These are phyloP conservation scores for Antechinus flavipes DNA, from an alignment of 2,113 vertebrate species.

Conservation along the genomic window DNA sequence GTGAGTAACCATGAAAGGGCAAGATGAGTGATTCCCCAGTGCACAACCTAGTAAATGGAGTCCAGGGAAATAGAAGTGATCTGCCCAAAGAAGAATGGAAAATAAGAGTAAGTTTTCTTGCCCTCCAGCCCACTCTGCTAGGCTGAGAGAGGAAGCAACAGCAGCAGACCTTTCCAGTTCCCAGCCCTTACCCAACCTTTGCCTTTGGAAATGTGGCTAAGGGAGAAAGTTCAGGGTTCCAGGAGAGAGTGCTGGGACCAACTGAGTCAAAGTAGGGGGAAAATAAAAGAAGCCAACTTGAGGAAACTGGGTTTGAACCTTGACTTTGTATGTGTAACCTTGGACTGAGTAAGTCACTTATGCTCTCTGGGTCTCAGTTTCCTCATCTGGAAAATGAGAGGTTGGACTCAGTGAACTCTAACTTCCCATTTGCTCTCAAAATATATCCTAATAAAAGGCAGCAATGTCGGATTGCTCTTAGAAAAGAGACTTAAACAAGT, in stretches of 20 bases:
- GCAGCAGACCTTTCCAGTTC: neutral
- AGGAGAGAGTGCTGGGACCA: neutral
- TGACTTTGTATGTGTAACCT: neutral
- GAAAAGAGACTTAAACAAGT: neutral
- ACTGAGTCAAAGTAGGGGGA: neutral
- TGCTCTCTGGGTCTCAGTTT: neutral
- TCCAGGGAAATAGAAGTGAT: neutral
- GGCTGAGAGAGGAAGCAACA: neutral
- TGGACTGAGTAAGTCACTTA: neutral
- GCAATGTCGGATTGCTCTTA: neutral
- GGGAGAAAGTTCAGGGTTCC: neutral
- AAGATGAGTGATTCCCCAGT: neutral
- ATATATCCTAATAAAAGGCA: neutral
- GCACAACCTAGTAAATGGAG: neutral
- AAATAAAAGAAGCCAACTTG: neutral
- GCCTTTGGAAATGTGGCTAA: constrained; percentile 4
- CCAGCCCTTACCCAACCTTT: neutral
- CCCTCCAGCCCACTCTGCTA: constrained; percentile 4
- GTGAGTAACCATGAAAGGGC: neutral
- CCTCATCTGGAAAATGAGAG: neutral
- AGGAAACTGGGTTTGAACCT: neutral
- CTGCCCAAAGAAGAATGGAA: neutral
- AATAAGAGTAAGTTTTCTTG: neutral
- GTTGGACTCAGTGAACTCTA: neutral
- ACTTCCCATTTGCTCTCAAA: neutral